phyloP scores from a whole-genome alignment of 2,888 invertebrate genomes.

The Parascotia fuliginaria region DNA sequence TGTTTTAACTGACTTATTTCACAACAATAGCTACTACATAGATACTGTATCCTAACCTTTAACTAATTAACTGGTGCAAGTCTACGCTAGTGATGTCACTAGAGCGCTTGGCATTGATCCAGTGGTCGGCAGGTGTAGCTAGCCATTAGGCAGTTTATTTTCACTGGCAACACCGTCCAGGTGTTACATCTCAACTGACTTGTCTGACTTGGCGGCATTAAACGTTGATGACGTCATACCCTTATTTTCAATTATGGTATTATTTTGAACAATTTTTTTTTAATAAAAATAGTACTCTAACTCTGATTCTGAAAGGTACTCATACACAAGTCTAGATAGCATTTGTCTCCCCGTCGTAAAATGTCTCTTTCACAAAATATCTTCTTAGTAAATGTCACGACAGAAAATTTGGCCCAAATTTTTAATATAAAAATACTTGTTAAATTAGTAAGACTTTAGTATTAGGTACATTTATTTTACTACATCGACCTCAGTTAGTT shows the following conservation, averaged over 20 bases:
- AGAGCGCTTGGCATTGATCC: constrained; percentile 24
- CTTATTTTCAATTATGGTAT: not conserved
- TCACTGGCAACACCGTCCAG: constrained; percentile 4
- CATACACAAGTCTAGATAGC: too few relatives aligned
- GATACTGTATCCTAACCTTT: not conserved
- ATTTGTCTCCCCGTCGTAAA: too few relatives aligned
- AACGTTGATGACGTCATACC: not conserved
- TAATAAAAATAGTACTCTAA: too few relatives aligned
- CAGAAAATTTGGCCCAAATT: too few relatives aligned
- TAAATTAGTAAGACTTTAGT: too few relatives aligned
- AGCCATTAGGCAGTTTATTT: constrained; percentile 15
- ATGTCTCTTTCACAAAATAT: too few relatives aligned
- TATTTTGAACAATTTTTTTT: not conserved
- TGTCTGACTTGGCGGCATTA: not conserved
- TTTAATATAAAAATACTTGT: too few relatives aligned
- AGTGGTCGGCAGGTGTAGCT: constrained; percentile 18
- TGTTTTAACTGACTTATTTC: too few relatives aligned
- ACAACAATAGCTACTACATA: not conserved
- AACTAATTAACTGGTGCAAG: not conserved
- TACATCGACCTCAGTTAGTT: too few relatives aligned
- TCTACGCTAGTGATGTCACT: constrained; percentile 3
- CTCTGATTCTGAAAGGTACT: too few relatives aligned
- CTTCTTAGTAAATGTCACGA: too few relatives aligned
- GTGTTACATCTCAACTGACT: constrained; percentile 10
- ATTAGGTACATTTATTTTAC: too few relatives aligned